Conservation (phyloP, 1,140 invertebrate genomes). For the Cecropterus lyciades region DNA sequence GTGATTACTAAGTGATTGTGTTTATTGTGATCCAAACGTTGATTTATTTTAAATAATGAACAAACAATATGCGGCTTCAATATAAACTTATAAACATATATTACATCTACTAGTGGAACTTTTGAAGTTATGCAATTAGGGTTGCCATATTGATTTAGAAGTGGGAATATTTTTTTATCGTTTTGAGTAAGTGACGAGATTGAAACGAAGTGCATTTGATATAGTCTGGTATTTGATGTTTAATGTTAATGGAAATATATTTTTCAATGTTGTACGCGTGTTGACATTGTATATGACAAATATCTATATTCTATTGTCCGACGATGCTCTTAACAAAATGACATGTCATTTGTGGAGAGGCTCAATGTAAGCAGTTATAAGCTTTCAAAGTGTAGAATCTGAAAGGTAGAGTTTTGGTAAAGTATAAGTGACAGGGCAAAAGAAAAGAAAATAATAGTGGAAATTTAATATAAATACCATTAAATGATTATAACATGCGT, state of each 20-base stretch:
- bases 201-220: conserved; percentile 71
- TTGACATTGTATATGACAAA: conserved; percentile 36
- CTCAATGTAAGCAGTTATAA: no score
- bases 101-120: conserved; percentile 33
- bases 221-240: conserved; percentile 56
- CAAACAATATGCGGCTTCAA: conserved; percentile 13
- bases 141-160: conserved; percentile 68
- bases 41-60: conserved; percentile 14
- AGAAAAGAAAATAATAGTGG: no score
- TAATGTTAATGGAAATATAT: conserved; percentile 59
- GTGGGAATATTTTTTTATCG: conserved; percentile 52
- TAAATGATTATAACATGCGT: no score
- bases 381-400: no score
- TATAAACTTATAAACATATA: conserved; percentile 6
- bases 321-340: background rate
- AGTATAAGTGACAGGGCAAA: no score
- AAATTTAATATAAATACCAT: no score
- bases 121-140: conserved; percentile 41
- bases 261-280: conserved; percentile 56
- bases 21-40: conserved; percentile 53
- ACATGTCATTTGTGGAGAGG: no score
- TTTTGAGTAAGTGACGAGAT: conserved; percentile 50
- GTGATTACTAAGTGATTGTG: conserved; percentile 68
- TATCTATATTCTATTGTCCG: background rate
- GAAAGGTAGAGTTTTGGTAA: no score